Evolutionary conservation across 2,113 vertebrate genomes (phyloP), one percentile per base, ranked within the genome.

Genomic region (Hypanus sabinus): DNA sequence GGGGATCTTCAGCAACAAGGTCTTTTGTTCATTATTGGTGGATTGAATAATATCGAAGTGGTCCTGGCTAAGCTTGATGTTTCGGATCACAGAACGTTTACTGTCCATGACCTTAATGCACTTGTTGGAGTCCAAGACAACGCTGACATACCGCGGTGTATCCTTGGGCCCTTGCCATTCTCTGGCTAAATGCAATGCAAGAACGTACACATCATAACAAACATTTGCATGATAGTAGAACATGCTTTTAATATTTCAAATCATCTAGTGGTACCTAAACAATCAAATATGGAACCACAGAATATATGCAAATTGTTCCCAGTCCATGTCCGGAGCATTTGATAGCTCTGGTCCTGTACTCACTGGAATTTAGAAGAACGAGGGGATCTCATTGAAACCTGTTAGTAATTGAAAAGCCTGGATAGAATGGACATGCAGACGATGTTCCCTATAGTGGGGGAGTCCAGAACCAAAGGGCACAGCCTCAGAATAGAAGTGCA

Each of bases 151-250:
- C 24, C 94, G 83, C 1, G 0, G 3, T 7, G 60, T 22, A 8
- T 76, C 87, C 24, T 87, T 90, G 24, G 81, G 81, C 6, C 94
- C 94, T 88, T 55, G 87, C 94, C 94, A 94, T 75, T 94, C 94
- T n/a, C 7, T 73, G 36, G 24, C 94, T 94, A 70, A 81, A 60
- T 30, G 38, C 5, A 85, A 73, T 30, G 65, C 20, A 70, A 92
- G 20, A 27, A 71, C 2, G 1, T 71, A 71, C 65, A 71, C 71
- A 3, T 60, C 0, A 27, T 88, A 12, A 88, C 55, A 57, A 62
- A 62, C 11, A n/a, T 62, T 30, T 10, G 24, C 20, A 30, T 16
- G 55, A 60, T 87, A 87, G 27, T 27, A 1, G 24, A 87, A 87
- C 10, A 87, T 27, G 24, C 55, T 87, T 55, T 85, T 12, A 85